Conservation (phyloP, 1,140 invertebrate genomes). For the Medauroidea extradentata region DNA sequence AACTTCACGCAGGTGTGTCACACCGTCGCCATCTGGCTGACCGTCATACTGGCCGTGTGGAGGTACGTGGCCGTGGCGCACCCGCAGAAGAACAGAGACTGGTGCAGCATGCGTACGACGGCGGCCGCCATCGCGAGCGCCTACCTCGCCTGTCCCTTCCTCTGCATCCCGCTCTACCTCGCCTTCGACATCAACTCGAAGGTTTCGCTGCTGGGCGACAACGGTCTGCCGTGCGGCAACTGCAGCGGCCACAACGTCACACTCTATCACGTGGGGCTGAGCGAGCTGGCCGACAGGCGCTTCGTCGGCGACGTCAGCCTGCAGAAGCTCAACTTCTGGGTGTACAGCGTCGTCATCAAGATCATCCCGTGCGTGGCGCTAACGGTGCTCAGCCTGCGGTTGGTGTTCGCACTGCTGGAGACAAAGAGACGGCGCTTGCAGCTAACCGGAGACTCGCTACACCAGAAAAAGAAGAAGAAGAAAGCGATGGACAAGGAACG, state of each 20-base stretch:
- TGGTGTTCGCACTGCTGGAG: constrained; percentile 71
- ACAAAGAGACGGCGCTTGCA: constrained; percentile 66
- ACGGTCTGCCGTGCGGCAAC: constrained; percentile 40
- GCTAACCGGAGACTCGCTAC: too few relatives aligned
- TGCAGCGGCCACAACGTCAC: constrained; percentile 44
- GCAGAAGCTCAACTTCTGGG: constrained; percentile 76
- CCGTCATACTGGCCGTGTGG: constrained; percentile 74
- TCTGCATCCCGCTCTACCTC: constrained; percentile 75
- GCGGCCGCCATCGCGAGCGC: constrained; percentile 68
- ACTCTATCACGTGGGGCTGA: constrained; percentile 60
- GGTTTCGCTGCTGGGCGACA: constrained; percentile 23
- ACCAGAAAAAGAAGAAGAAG: too few relatives aligned
- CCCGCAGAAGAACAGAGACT: constrained; percentile 52
- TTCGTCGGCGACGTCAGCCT: constrained; percentile 53
- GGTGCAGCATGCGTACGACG: constrained; percentile 66
- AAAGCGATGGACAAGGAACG: constrained; percentile 49
- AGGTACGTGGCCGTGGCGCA: constrained; percentile 59
- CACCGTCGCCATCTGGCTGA: constrained; percentile 83
- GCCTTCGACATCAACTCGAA: constrained; percentile 62
- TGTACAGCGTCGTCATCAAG: constrained; percentile 77
- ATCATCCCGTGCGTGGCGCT: constrained; percentile 76
- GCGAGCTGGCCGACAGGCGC: constrained; percentile 41
- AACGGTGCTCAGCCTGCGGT: constrained; percentile 72
- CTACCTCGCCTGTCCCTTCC: constrained; percentile 65
- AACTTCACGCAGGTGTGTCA: constrained; percentile 74